Evolutionary conservation across 1,140 invertebrate genomes (phyloP).

Genomic region (Dreissena rostriformis): DNA sequence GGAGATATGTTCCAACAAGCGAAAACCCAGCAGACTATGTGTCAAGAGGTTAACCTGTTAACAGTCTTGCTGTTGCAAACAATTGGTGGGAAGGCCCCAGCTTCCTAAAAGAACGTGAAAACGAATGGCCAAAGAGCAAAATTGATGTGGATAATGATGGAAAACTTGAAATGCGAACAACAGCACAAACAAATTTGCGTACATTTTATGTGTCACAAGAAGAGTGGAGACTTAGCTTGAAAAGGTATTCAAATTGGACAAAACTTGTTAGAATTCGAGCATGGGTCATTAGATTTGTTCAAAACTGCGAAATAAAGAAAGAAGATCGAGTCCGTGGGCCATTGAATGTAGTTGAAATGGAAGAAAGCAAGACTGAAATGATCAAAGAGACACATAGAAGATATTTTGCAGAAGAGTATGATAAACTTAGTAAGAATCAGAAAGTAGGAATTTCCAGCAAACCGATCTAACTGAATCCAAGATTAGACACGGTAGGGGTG

Average conservation of each 20-base stretch:
- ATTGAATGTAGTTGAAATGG: neutral
- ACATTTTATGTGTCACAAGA: neutral
- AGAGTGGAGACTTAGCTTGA: constrained; percentile 2
- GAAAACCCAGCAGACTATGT: constrained; percentile 9
- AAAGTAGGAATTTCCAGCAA: too few relatives aligned
- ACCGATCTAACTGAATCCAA: too few relatives aligned
- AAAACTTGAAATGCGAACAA: neutral
- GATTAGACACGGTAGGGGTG: too few relatives aligned
- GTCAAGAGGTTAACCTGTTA: neutral
- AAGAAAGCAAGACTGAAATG: neutral
- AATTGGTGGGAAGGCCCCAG: too few relatives aligned
- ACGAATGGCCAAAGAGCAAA: neutral
- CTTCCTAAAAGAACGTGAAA: neutral
- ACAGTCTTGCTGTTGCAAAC: neutral
- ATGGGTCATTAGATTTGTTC: constrained; percentile 10
- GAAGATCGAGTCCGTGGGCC: too few relatives aligned
- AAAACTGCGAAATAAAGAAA: too few relatives aligned
- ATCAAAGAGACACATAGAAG: constrained; percentile 11
- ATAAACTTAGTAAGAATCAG: too few relatives aligned
- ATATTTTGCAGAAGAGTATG: neutral
- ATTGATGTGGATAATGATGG: neutral
- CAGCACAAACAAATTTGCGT: neutral
- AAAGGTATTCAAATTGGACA: constrained; percentile 5
- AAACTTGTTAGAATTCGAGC: constrained; percentile 11
- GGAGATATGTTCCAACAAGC: neutral